Conservation (phyloP, 2,797 vertebrate genomes). For the Pyrocephalus nanus region DNA sequence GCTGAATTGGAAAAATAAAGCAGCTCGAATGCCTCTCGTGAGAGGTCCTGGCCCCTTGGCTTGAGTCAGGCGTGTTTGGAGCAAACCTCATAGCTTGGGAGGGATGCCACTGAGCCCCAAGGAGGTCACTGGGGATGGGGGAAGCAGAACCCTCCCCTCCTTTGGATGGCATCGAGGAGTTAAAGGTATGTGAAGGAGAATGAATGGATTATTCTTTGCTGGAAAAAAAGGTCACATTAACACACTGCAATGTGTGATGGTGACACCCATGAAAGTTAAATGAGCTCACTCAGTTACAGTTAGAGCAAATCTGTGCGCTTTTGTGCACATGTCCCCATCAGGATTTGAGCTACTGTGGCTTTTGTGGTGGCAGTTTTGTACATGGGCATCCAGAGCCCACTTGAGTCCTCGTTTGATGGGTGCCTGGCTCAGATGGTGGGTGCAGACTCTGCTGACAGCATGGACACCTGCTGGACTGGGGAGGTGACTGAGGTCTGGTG, state of each 20-base stretch:
- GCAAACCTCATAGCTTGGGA: background rate
- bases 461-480: background rate
- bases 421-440: background rate
- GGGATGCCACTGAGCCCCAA: background rate
- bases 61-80: background rate
- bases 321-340: accelerated
- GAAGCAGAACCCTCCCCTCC: background rate
- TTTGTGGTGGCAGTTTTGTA: background rate
- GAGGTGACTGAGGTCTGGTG: background rate
- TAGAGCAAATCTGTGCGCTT: background rate
- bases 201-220: background rate
- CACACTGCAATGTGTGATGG: background rate
- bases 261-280: background rate
- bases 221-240: background rate
- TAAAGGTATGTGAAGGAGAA: background rate
- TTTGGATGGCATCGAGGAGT: accelerated
- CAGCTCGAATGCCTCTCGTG: background rate
- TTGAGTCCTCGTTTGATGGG: accelerated
- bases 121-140: background rate
- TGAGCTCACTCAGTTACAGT: background rate
- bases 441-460: background rate
- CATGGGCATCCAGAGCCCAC: accelerated
- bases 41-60: background rate
- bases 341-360: background rate
- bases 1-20: slow-evolving; percentile 27